phyloP scores from a whole-genome alignment of 2,113 vertebrate species.

The Galbula dea region DNA sequence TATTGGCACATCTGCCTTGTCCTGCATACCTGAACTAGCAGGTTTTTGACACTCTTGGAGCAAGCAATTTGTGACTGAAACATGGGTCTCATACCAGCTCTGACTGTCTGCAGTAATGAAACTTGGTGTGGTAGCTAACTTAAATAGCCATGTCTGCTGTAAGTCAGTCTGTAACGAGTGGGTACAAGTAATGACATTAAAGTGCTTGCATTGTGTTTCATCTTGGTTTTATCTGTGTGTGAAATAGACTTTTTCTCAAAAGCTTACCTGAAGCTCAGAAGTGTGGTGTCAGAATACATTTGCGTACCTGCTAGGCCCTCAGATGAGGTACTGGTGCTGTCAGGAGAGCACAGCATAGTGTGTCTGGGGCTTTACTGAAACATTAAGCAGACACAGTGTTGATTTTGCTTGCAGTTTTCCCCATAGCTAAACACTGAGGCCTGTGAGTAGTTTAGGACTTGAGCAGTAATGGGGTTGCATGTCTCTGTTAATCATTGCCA shows the following conservation, averaged over 20 bases:
- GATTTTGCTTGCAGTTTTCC: slow-evolving; percentile 72
- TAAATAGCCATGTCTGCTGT: slow-evolving; percentile 40
- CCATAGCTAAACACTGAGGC: slow-evolving; percentile 69
- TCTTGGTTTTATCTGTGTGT: slow-evolving; percentile 54
- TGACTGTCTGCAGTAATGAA: slow-evolving; percentile 51
- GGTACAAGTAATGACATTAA: slow-evolving; percentile 67
- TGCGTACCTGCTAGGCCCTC: slow-evolving; percentile 76
- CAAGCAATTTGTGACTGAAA: slow-evolving; percentile 56
- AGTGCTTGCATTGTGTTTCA: slow-evolving; percentile 86
- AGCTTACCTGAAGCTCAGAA: slow-evolving; percentile 72
- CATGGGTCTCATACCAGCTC: slow-evolving; percentile 48
- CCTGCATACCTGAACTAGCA: slow-evolving; percentile 41
- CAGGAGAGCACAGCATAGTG: slow-evolving; percentile 69
- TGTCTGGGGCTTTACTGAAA: slow-evolving; percentile 66
- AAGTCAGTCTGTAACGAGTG: slow-evolving; percentile 60
- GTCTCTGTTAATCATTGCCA: slow-evolving; percentile 80
- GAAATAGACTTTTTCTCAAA: slow-evolving; percentile 61
- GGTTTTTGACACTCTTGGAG: slow-evolving; percentile 60
- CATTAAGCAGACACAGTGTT: slow-evolving; percentile 71
- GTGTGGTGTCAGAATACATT: slow-evolving; percentile 83
- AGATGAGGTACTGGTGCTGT: slow-evolving; percentile 72
- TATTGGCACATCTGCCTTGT: slow-evolving; percentile 49
- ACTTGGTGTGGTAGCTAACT: slow-evolving; percentile 52
- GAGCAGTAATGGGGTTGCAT: slow-evolving; percentile 76
- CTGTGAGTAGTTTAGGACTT: slow-evolving; percentile 75